Base-by-base conservation (phyloP, 2,113 vertebrate species). In the Microtus pennsylvanicus region DNA sequence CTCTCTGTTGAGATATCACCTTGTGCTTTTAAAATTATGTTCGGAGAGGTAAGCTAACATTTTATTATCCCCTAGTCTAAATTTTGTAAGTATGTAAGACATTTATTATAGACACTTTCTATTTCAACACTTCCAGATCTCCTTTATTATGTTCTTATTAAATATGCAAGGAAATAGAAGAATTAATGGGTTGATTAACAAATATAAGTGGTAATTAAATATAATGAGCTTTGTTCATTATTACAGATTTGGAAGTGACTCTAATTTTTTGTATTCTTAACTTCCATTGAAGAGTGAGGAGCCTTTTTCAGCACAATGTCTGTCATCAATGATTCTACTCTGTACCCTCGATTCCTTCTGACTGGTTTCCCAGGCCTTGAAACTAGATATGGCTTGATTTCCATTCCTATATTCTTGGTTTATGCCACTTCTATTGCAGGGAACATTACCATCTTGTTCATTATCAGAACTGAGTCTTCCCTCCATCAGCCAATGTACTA, bases 401-500 rank as follows among this genome's bases (percentile, higher is more conserved):
- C 97, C 14, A 50, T 98, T 14, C 96, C 97, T 1, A 93, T 97
- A 13, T 97, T 93, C 69, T 82, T 98, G 63, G 86, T 98, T 67
- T 98, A 98, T 82, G 38, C 50, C 38, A 85, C 85, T 12, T 97
- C 98, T 0, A 19, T 98, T 47, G 67, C 92, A 42, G 97, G 97
- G 4, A 98, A 98, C 63, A 90, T 93, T 38, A 96, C 89, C 11
- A 96, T 98, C 8, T 72, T 98, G 26, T 89, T 96, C 55, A 93
- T 98, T 26, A 97, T 98, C 58, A 90, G 76, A 78, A 96, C 14
- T 0, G 97, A 98, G 30, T 65, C 78, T 30, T 96, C 85, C 13
- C 96, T 98, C 8, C 97, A 97, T 75, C 96, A 96, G 38, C 97
- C 98, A 74, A 98, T 98, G 97, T 98, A 98, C 58, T 97, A 97